Percentiles rank a stretch among this genome's conserved stretches.
phyloP scores from a whole-genome alignment of 2,113 vertebrate genomes.

The Nibea albiflora region DNA sequence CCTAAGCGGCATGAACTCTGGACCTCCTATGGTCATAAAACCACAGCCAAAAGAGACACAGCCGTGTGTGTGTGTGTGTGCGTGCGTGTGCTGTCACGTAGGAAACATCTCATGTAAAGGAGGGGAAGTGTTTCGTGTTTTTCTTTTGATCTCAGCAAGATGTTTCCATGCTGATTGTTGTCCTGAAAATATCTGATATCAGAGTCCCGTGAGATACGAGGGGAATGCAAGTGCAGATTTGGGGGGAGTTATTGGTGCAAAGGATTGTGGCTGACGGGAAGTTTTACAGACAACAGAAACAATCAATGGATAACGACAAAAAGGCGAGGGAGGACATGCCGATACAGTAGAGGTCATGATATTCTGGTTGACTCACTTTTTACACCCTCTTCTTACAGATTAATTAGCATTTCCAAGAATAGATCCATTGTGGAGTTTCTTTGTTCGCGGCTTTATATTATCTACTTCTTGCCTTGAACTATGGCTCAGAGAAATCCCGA shows the following conservation, averaged over 20 bases:
- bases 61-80: constrained; percentile 1
- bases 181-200: constrained; percentile 27
- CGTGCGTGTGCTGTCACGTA: constrained; percentile 18
- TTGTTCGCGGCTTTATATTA: constrained; percentile 64
- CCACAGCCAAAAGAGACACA: constrained; percentile 42
- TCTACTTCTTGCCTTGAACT: constrained; percentile 67
- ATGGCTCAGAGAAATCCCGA: constrained; percentile 67
- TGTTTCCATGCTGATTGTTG: constrained; percentile 43
- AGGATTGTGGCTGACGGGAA: neutral
- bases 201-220: constrained; percentile 6
- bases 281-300: constrained; percentile 4
- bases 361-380: constrained; percentile 23
- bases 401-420: constrained; percentile 75
- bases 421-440: constrained; percentile 59
- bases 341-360: constrained; percentile 40
- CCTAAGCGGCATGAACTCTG: constrained; percentile 56
- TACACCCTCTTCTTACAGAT: constrained; percentile 28
- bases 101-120: constrained; percentile 54
- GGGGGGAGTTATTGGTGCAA: constrained; percentile 14
- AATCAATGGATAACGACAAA: neutral
- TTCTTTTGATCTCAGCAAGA: constrained; percentile 47
- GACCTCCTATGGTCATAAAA: constrained; percentile 61
- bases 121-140: constrained; percentile 5
- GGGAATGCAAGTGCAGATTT: constrained; percentile 1
- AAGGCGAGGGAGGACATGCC: constrained; percentile 12